Evolutionary conservation across 2,888 invertebrate genomes (phyloP).

Genomic region (Epirrita christyi): DNA sequence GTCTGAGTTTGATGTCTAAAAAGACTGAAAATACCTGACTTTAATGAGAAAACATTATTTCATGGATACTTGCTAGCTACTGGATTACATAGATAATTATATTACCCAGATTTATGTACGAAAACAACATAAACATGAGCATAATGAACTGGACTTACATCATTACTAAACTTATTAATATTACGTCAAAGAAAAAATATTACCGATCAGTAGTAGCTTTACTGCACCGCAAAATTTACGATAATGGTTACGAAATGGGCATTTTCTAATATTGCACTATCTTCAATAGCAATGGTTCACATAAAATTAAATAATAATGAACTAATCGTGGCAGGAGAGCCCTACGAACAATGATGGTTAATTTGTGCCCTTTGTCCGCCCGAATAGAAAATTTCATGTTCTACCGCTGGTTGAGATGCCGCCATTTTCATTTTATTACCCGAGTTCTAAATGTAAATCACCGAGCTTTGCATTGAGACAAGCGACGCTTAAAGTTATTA

Average conservation of each 20-base stretch:
- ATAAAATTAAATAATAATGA: conserved; percentile 81
- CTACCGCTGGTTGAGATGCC: conserved; percentile 66
- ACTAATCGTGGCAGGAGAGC: conserved; percentile 68
- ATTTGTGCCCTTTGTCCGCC: conserved; percentile 79
- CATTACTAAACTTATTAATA: conserved; percentile 27
- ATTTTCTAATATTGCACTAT: conserved; percentile 34
- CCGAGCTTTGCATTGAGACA: conserved; percentile 64
- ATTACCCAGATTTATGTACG: conserved; percentile 21
- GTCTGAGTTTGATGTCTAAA: no score
- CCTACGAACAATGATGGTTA: conserved; percentile 76
- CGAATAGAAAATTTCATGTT: conserved; percentile 82
- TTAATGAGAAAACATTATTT: conserved; percentile 16
- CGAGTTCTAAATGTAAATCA: conserved; percentile 77
- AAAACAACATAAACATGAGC: conserved; percentile 18
- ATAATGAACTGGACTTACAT: conserved; percentile 10
- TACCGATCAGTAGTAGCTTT: conserved; percentile 18
- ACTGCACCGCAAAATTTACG: conserved; percentile 25
- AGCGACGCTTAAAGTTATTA: conserved; percentile 50
- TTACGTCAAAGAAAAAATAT: conserved; percentile 32
- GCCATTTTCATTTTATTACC: conserved; percentile 72
- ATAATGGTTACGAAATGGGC: conserved; percentile 19
- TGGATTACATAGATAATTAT: conserved; percentile 18
- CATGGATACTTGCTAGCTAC: not conserved
- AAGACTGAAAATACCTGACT: conserved; percentile 1
- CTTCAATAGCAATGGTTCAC: conserved; percentile 50